phyloP scores from a whole-genome alignment of 1,140 invertebrate species.

The Pseudomyrmex concolor region DNA sequence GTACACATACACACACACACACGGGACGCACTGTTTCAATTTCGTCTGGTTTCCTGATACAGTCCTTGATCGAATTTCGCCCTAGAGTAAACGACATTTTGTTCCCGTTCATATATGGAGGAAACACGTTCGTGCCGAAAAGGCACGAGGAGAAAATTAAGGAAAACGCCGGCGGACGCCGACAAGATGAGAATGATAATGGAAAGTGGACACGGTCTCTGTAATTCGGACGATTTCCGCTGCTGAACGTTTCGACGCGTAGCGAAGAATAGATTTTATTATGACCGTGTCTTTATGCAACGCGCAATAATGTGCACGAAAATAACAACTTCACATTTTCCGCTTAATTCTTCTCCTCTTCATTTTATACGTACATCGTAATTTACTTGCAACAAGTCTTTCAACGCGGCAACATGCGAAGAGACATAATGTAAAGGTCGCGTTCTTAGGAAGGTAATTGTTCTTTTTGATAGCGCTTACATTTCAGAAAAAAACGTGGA shows the following conservation, averaged over 20 bases:
- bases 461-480: slow-evolving; percentile 6
- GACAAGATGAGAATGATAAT: slow-evolving; percentile 46
- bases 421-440: background rate
- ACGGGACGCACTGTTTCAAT: slow-evolving; percentile 54
- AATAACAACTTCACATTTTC: background rate
- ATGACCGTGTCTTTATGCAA: background rate
- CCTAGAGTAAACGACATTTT: slow-evolving; percentile 59
- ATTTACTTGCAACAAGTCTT: slow-evolving; percentile 8
- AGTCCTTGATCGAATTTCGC: slow-evolving; percentile 61
- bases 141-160: slow-evolving; percentile 50
- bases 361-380: background rate
- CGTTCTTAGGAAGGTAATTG: slow-evolving; percentile 3
- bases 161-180: slow-evolving; percentile 28
- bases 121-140: slow-evolving; percentile 26
- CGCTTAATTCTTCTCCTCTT: background rate
- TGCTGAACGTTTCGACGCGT: background rate
- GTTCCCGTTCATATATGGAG: slow-evolving; percentile 23
- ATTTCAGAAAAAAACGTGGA: background rate
- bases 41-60: slow-evolving; percentile 57
- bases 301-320: background rate
- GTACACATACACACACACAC: background rate
- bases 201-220: background rate
- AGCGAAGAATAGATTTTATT: too few species aligned
- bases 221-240: background rate
- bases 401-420: background rate